Evolutionary conservation across 2,113 vertebrate species (phyloP).

Genomic region (Butastur rufipennis): DNA sequence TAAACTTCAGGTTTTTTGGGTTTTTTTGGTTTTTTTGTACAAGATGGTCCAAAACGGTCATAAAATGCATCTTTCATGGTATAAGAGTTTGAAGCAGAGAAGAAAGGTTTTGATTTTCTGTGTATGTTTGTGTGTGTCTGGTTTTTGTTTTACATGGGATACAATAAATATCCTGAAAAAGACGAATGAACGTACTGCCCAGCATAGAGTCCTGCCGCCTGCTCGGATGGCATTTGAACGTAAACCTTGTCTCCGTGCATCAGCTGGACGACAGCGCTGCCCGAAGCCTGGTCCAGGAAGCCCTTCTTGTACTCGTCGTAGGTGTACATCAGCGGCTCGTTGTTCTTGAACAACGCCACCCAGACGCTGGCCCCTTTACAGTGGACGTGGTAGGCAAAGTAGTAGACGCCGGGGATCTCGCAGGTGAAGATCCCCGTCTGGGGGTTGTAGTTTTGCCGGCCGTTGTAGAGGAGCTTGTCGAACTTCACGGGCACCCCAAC

Average conservation of each 20-base stretch:
- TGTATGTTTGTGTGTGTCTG: background rate
- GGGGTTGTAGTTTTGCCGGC: constrained; percentile 93
- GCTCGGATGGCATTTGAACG: constrained; percentile 92
- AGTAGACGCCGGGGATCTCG: constrained; percentile 91
- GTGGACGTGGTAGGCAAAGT: constrained; percentile 94
- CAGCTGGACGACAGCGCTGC: constrained; percentile 90
- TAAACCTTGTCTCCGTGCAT: constrained; percentile 88
- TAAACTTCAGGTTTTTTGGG: background rate
- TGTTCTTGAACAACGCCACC: constrained; percentile 96
- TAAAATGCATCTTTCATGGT: constrained; percentile 69
- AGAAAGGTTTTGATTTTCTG: constrained; percentile 12
- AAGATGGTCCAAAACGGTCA: constrained; percentile 65
- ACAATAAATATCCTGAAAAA: constrained; percentile 97
- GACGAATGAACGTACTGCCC: constrained; percentile 95
- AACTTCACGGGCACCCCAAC: constrained; percentile 91
- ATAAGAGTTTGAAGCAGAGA: constrained; percentile 66
- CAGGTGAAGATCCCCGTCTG: constrained; percentile 94
- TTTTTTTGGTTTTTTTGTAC: constrained; percentile 52
- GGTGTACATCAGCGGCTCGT: constrained; percentile 95
- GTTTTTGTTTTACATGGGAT: constrained; percentile 83
- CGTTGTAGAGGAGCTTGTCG: constrained; percentile 92
- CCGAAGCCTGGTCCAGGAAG: constrained; percentile 94
- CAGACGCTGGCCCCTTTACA: constrained; percentile 96
- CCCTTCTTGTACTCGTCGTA: constrained; percentile 97
- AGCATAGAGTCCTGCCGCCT: constrained; percentile 94